Evolutionary conservation across 1,140 invertebrate genomes (phyloP), one percentile per base, ranked within the genome.

Genomic region (Brachionus calyciflorus): DNA sequence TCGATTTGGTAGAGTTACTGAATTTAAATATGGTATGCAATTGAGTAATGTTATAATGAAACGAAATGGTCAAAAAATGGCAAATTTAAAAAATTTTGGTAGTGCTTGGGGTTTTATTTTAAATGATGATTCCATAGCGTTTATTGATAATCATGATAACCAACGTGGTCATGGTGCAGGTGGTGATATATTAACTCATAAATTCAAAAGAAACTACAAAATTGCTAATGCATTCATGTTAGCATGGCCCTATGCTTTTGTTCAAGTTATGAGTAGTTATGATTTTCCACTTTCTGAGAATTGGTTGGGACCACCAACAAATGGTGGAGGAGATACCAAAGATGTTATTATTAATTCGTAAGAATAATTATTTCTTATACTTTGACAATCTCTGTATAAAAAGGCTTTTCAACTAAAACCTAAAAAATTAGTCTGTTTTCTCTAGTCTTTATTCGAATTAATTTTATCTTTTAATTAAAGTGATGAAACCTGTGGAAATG

Each of bases 141-240:
- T 87, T 76, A 80, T 87, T 28, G 85, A 86, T 78, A 87, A 87
- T 81, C 85, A 87, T 78, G 86, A 85, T 80, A 87, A 87, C 79
- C 85, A 87, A 77, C 78, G 85, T 60, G 85, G 82, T 14, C 81
- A 85, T 69, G 80, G 82, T 10, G 81, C 80, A 1, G 82, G 81
- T 63, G 81, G 81, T 73, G 77, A n/a, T 19, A 81, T 83, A 19
- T 69, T 85, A 1, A 85, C 84, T 14, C 82, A 83, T 79, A 80
- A 79, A 26, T 81, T 86, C 19, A 78, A 84, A 1, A 80, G 81
- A 28, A 78, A 81, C 17, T 87, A 87, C 80, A 86, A 91, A 87
- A 90, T 92, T 85, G 91, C 90, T 3, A 88, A 89, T 3, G 90
- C 90, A 3, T 93, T 92, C 81, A 90, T 91, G 86, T 80, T 93